phyloP scores from a whole-genome alignment of 2,888 invertebrate genomes.

The Tolmerus cingulatus region DNA sequence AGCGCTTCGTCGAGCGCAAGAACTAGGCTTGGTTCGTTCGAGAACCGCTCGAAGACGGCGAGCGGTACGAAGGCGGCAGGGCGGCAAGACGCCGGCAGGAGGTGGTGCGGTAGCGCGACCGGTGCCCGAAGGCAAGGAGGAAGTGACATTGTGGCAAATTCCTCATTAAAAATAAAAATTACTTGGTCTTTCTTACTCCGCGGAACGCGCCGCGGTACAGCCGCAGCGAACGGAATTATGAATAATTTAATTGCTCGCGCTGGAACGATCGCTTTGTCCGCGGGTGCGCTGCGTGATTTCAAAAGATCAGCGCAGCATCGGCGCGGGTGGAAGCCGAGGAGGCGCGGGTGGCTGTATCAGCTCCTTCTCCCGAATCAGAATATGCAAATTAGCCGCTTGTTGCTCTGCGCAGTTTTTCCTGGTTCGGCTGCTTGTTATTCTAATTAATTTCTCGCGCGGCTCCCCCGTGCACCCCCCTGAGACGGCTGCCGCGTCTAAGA shows the following conservation, averaged over 20 bases:
- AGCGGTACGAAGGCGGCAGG: no score
- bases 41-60: neutral
- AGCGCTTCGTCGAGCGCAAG: neutral
- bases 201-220: neutral
- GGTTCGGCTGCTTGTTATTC: constrained; percentile 18
- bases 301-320: neutral
- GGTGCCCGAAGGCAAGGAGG: neutral
- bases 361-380: constrained; percentile 23
- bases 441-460: constrained; percentile 8
- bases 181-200: constrained; percentile 13
- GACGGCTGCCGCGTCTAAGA: neutral
- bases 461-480: neutral
- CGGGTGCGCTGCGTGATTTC: neutral
- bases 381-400: constrained; percentile 22
- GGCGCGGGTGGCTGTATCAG: neutral
- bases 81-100: neutral
- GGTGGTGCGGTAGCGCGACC: neutral
- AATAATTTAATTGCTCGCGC: constrained; percentile 26
- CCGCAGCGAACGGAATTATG: constrained; percentile 11
- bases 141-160: constrained; percentile 35
- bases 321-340: neutral
- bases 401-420: constrained; percentile 35
- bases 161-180: constrained; percentile 32
- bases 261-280: constrained; percentile 17
- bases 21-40: neutral